phyloP scores from a whole-genome alignment of 2,797 vertebrate species.

The Peromyscus eremicus region DNA sequence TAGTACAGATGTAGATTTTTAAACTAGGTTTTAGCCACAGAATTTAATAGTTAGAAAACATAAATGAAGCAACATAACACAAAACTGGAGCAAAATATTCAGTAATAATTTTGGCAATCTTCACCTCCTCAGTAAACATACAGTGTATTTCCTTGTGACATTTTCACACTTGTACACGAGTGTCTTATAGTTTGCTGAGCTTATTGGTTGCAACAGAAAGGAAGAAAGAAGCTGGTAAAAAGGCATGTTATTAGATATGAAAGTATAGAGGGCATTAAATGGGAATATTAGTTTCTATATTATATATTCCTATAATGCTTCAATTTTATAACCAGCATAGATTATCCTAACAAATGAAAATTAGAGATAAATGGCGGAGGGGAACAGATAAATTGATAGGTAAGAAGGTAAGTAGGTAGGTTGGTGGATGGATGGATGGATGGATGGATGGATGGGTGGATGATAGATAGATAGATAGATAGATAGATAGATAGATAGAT shows the following conservation, averaged over 20 bases:
- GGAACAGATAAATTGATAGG: neutral
- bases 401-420: neutral
- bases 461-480: neutral
- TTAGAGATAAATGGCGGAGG: neutral
- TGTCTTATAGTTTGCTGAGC: neutral
- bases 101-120: neutral
- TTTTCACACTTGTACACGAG: neutral
- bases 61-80: neutral
- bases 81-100: neutral
- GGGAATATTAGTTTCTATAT: conserved; percentile 19
- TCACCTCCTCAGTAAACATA: neutral
- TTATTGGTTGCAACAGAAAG: neutral
- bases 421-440: neutral
- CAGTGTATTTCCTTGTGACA: neutral
- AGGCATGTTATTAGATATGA: neutral
- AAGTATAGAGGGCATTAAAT: neutral
- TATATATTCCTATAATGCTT: conserved; percentile 4
- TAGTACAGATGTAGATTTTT: neutral
- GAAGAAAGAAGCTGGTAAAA: neutral
- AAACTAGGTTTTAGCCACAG: neutral
- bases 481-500: neutral
- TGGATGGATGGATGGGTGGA: neutral
- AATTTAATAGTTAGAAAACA: neutral
- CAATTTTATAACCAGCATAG: conserved; percentile 1
- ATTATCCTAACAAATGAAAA: conserved; percentile 10